These are phyloP conservation scores for Arctocebus calabarensis DNA, from an alignment of 2,797 vertebrate genomes.

Conservation along the genomic window DNA sequence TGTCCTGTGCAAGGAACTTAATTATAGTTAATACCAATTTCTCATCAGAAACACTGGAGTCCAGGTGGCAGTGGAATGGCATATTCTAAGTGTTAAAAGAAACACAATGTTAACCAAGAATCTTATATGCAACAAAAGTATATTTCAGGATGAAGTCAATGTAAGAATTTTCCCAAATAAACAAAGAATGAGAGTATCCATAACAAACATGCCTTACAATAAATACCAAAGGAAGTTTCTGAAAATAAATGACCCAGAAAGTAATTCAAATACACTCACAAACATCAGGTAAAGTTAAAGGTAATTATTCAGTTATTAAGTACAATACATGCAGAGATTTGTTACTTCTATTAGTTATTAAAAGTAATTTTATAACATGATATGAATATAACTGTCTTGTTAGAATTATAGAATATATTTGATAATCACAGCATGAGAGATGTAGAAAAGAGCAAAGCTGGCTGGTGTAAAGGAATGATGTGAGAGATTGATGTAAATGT, in stretches of 20 bases:
- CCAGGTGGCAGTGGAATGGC: neutral
- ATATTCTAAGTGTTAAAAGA: neutral
- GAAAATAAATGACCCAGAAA: neutral
- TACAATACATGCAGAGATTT: neutral
- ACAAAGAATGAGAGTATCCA: neutral
- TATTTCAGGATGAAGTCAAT: neutral
- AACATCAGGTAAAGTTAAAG: neutral
- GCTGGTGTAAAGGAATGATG: neutral
- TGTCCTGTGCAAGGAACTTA: neutral
- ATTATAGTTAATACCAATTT: neutral
- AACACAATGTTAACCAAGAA: neutral
- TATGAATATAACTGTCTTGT: neutral
- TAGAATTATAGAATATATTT: neutral
- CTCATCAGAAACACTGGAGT: neutral
- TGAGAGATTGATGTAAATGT: neutral
- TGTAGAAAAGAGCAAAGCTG: neutral
- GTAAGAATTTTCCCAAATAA: neutral
- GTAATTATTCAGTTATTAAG: neutral
- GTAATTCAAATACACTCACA: neutral
- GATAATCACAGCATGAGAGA: neutral
- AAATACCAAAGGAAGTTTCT: slow-evolving; percentile 11
- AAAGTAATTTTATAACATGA: neutral
- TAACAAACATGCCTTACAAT: neutral
- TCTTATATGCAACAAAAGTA: neutral
- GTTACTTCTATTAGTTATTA: neutral